Evolutionary conservation across 2,888 invertebrate genomes (phyloP), one percentile per base, ranked within the genome.

Genomic region (Agrotis ipsilon): DNA sequence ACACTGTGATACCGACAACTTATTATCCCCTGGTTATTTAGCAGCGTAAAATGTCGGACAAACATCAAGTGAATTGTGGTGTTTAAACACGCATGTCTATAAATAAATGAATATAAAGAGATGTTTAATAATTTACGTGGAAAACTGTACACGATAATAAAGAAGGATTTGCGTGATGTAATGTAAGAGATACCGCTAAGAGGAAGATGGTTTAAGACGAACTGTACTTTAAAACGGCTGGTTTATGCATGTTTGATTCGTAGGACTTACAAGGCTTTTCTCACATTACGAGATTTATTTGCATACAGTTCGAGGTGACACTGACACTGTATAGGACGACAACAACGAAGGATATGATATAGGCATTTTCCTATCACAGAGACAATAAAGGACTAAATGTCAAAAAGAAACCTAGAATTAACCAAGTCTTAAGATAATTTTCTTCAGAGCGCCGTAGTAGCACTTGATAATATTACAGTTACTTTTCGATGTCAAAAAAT

Each of bases 31-130:
- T 52, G 43, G 59, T 63, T 49, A 60, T 60, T 77, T 67, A 72
- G 21, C 52, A 62, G 72, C 49, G 62, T 49, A 54, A 59, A 76
- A 66, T 77, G 24, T 72, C 58, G 72, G 72, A 54, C 27, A 65
- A 49, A 69, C 59, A 21, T 58, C 21, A 46, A 45, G 39, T 66
- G 58, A 77, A 71, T 72, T 58, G 52, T 72, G 32, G 52, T 58
- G 49, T 65, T 43, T n/a, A 11, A 61, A 27, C 65, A 76, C 78
- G 72, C 61, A 66, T 59, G 45, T 62, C 55, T 66, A 62, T 62
- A 66, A 52, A 71, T 70, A 57, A 65, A 66, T 65, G 57, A 58
- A 71, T 61, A 43, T 60, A 55, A 69, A 61, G 14, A 48, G 51
- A 48, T 61, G 43, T 61, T 64, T 48, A 9, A 58, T 27, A 19